Evolutionary conservation across 2,113 vertebrate genomes (phyloP), one percentile per base, ranked within the genome.

Genomic region (Hepsetus odoe): DNA sequence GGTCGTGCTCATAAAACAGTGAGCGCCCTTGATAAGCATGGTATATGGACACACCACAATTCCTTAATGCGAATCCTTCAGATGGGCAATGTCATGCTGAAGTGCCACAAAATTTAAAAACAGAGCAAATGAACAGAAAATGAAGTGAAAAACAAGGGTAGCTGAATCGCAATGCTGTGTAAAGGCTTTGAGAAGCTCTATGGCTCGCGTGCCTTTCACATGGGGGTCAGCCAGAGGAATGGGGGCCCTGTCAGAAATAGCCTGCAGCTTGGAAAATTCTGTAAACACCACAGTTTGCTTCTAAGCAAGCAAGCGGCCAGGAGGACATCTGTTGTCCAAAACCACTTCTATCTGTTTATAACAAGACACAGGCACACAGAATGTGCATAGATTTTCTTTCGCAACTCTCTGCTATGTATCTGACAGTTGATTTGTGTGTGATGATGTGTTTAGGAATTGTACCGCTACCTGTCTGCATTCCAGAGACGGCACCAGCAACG

Each of bases 241-340:
- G 73, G 79, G 72, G 83, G 83, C 76, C 84, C 51, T 86, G 87
- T 88, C 88, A 91, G 85, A 88, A 88, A 90, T 53, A 1, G 80
- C 89, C 88, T 26, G 79, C 80, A 86, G 92, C 88, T 86, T 0
- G 88, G 88, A 91, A 91, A 92, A 91, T 85, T 90, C 89, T 82
- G 82, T 88, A 88, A 92, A 90, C 83, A 83, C 83, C 73, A 85
- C 74, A 84, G 82, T 79, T 85, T 83, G 77, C 59, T 80, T 62
- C 72, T 80, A 69, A 83, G 79, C 69, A 61, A 80, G 76, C 82
- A 58, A 79, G 80, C 80, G 56, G 77, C 72, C 71, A 35, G 20
- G 59, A 28, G 42, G 69, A 78, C 81, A 65, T 73, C 73, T 77
- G 62, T 46, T 20, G 49, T 16, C 49, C 38, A 35, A 62, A 66